These are phyloP conservation scores for Coelinius sp. DNA, from an alignment of 2,888 invertebrate genomes.

Conservation along the genomic window DNA sequence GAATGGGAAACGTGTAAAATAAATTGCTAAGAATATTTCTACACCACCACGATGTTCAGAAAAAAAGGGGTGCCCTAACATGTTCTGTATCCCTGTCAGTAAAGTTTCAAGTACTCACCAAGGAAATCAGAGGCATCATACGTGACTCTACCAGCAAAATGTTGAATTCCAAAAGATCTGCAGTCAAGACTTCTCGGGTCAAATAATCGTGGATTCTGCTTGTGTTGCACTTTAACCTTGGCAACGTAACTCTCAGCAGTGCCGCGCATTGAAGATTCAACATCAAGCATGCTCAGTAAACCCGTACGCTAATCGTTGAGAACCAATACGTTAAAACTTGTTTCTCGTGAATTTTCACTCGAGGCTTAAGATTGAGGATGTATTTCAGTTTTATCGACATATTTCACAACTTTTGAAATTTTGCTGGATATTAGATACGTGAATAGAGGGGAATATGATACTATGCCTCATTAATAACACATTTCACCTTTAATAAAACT, in stretches of 20 bases:
- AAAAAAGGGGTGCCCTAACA: conserved; percentile 4
- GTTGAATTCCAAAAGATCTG: conserved; percentile 89
- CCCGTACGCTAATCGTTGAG: conserved; percentile 79
- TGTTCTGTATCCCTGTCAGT: conserved; percentile 16
- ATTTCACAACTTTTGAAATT: neutral
- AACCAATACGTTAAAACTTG: neutral
- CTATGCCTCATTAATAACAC: neutral
- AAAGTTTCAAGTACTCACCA: conserved; percentile 60
- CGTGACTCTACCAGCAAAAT: conserved; percentile 88
- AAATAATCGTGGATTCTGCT: conserved; percentile 85
- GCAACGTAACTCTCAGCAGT: conserved; percentile 85
- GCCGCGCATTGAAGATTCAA: conserved; percentile 88
- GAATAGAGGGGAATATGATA: neutral
- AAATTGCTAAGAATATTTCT: conserved; percentile 10
- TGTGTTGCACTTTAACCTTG: conserved; percentile 86
- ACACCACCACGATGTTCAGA: neutral
- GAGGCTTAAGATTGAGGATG: neutral
- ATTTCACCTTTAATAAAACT: conserved; percentile 50
- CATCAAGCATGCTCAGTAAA: conserved; percentile 91
- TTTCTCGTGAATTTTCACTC: neutral
- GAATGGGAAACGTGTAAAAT: neutral
- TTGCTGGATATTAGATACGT: neutral
- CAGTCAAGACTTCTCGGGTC: conserved; percentile 85
- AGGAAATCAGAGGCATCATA: conserved; percentile 93
- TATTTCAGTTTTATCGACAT: neutral